These are phyloP conservation scores for Numenius arquata DNA, from an alignment of 2,113 vertebrate species.

Conservation along the genomic window DNA sequence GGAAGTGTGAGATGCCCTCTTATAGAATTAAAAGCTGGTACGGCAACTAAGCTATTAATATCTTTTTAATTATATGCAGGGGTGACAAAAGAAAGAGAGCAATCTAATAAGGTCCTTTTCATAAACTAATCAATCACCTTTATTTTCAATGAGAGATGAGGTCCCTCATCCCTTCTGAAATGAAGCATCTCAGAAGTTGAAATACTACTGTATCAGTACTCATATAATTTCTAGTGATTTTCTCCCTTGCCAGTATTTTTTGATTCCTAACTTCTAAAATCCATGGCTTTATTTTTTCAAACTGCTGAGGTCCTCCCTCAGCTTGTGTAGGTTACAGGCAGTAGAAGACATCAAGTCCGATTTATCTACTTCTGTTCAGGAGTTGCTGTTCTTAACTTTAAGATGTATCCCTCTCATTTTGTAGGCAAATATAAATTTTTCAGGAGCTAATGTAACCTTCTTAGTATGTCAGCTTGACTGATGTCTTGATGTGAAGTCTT, in stretches of 20 bases:
- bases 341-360: neutral
- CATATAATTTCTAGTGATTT: neutral
- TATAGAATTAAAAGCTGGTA: neutral
- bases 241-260: neutral
- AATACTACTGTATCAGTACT: neutral
- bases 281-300: neutral
- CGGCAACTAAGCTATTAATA: neutral
- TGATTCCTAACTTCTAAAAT: neutral
- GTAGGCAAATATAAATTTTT: neutral
- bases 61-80: neutral
- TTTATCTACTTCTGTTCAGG: neutral
- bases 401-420: neutral
- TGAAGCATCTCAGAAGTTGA: neutral
- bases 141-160: neutral
- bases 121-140: neutral
- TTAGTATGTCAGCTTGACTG: neutral
- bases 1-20: neutral
- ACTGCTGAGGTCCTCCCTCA: neutral
- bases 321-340: neutral
- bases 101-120: neutral
- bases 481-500: neutral
- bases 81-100: neutral
- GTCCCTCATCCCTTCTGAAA: too few species aligned
- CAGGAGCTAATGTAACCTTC: neutral
- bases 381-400: neutral